Evolutionary conservation across 2,888 invertebrate species (phyloP).

Genomic region (Torymus auratus): DNA sequence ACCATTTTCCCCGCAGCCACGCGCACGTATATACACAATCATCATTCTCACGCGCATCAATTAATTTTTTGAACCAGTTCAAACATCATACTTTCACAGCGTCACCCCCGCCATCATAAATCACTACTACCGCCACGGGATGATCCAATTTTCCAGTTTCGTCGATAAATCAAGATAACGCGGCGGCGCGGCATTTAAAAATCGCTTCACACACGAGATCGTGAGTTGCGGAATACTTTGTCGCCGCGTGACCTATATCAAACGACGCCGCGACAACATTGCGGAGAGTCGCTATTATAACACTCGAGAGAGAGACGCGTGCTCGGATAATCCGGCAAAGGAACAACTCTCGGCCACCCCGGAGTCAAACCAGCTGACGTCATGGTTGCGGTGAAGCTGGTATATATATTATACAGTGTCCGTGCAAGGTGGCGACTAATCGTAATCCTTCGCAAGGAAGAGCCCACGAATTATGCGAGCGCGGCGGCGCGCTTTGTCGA

Average conservation of each 20-base stretch:
- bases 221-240: slow-evolving; percentile 20
- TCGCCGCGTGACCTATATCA: background rate
- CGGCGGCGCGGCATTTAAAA: background rate
- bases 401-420: too few species aligned
- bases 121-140: background rate
- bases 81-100: too few species aligned
- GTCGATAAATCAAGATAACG: slow-evolving; percentile 27
- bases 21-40: too few species aligned
- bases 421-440: slow-evolving; percentile 19
- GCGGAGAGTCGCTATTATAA: background rate
- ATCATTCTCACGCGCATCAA: too few species aligned
- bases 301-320: background rate
- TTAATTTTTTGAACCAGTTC: too few species aligned
- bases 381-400: too few species aligned
- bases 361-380: too few species aligned
- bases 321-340: background rate
- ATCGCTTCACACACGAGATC: background rate
- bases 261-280: slow-evolving; percentile 4
- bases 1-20: too few species aligned
- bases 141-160: slow-evolving; percentile 34
- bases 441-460: slow-evolving; percentile 31
- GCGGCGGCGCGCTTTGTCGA: too few species aligned
- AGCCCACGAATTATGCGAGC: slow-evolving; percentile 9
- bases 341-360: background rate
- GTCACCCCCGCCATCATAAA: too few species aligned